phyloP scores from a whole-genome alignment of 2,113 vertebrate species.

The Syrrhaptes paradoxus region DNA sequence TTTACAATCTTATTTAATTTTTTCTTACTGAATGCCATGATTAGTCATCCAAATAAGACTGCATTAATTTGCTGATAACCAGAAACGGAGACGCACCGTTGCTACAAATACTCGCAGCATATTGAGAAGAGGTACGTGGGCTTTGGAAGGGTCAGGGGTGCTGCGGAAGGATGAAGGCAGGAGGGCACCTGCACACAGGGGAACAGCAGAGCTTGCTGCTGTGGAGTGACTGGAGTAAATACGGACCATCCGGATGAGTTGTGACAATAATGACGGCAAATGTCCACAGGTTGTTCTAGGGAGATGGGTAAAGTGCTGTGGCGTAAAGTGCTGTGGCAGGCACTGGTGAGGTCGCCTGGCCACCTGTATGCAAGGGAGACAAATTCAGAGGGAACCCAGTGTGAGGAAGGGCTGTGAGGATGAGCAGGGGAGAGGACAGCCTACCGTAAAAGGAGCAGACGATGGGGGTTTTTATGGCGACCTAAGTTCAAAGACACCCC shows the following conservation, averaged over 20 bases:
- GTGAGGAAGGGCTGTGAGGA: not conserved
- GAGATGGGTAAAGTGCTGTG: not conserved
- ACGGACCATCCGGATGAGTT: not conserved
- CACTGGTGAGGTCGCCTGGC: not conserved
- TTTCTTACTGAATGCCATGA: not conserved
- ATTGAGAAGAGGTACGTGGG: not conserved
- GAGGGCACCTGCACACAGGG: rapidly evolving
- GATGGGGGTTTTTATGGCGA: not conserved
- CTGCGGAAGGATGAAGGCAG: not conserved
- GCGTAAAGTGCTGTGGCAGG: not conserved
- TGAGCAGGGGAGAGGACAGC: not conserved
- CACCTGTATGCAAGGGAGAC: not conserved
- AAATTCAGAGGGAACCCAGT: not conserved
- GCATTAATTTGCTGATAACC: not conserved
- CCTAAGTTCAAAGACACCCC: not conserved
- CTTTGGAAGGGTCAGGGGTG: not conserved
- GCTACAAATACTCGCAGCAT: not conserved
- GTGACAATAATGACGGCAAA: not conserved
- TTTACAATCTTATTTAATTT: not conserved
- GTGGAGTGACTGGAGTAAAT: not conserved
- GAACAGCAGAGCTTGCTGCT: not conserved
- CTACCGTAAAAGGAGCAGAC: not conserved
- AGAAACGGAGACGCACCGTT: not conserved
- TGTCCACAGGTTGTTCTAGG: not conserved
- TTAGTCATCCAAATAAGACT: not conserved